These are phyloP conservation scores for Carposina sasakii DNA, from an alignment of 1,140 invertebrate genomes.

Conservation along the genomic window DNA sequence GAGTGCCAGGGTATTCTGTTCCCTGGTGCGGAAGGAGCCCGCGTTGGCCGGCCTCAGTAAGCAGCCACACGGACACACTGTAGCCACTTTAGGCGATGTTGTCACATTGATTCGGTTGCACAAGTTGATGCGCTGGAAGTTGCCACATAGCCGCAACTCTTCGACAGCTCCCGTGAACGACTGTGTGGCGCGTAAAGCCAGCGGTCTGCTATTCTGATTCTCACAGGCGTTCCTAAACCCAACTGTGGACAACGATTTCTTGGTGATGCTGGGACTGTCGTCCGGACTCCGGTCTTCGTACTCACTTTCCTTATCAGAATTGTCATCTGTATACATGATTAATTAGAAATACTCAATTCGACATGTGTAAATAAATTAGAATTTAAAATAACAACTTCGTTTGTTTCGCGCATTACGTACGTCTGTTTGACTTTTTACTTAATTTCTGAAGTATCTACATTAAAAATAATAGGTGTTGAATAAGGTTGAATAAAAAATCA, in stretches of 20 bases:
- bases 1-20: slow-evolving; percentile 52
- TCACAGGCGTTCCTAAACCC: slow-evolving; percentile 52
- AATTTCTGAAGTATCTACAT: too few species aligned
- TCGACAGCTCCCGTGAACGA: slow-evolving; percentile 66
- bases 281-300: slow-evolving; percentile 45
- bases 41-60: slow-evolving; percentile 36
- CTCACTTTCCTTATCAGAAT: slow-evolving; percentile 58
- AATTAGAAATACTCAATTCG: too few species aligned
- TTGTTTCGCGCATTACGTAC: slow-evolving; percentile 24
- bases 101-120: slow-evolving; percentile 39
- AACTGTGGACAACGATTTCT: slow-evolving; percentile 58
- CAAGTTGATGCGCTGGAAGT: slow-evolving; percentile 50
- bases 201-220: slow-evolving; percentile 43
- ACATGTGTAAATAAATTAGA: too few species aligned
- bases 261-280: slow-evolving; percentile 48
- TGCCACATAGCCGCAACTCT: slow-evolving; percentile 52
- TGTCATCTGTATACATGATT: slow-evolving; percentile 52
- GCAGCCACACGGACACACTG: slow-evolving; percentile 61
- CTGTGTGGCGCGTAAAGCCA: slow-evolving; percentile 60
- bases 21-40: slow-evolving; percentile 54
- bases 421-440: too few species aligned
- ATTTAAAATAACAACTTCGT: slow-evolving; percentile 26
- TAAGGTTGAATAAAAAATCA: too few species aligned
- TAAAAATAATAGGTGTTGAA: too few species aligned
- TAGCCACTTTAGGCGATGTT: slow-evolving; percentile 31